Conservation (phyloP, 2,113 vertebrate species). For the Aegotheles bennettii region DNA sequence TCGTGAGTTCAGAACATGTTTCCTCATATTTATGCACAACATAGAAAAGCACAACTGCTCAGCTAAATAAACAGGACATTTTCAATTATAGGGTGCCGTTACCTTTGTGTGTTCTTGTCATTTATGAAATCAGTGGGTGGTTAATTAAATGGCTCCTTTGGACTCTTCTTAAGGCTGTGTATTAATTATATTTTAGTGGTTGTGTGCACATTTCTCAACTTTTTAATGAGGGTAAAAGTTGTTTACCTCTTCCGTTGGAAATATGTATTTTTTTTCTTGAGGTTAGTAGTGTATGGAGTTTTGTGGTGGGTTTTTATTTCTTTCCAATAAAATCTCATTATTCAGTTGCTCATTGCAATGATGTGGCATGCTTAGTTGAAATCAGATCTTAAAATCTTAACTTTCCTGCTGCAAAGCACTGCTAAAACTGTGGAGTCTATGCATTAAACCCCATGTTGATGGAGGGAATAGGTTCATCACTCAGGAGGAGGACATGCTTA, state of each 20-base stretch:
- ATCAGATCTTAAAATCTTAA: neutral
- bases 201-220: constrained; percentile 24
- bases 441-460: fast-evolving
- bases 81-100: constrained; percentile 59
- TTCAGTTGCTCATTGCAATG: neutral
- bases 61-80: constrained; percentile 49
- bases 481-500: neutral
- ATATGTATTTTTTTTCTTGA: neutral
- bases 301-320: neutral
- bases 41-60: neutral
- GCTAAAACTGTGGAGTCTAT: neutral
- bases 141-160: constrained; percentile 63
- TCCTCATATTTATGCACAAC: constrained; percentile 17
- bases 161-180: constrained; percentile 35
- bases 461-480: neutral
- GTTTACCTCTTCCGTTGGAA: constrained; percentile 1
- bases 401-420: neutral
- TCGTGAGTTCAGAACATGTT: neutral
- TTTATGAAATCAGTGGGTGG: constrained; percentile 45
- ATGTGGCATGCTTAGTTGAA: neutral
- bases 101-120: constrained; percentile 57
- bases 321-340: neutral
- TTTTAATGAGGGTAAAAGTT: constrained; percentile 27
- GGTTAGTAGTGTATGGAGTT: neutral
- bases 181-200: constrained; percentile 51